These are phyloP conservation scores for Pogonocichla stellata DNA, from an alignment of 2,113 vertebrate species.

Conservation along the genomic window DNA sequence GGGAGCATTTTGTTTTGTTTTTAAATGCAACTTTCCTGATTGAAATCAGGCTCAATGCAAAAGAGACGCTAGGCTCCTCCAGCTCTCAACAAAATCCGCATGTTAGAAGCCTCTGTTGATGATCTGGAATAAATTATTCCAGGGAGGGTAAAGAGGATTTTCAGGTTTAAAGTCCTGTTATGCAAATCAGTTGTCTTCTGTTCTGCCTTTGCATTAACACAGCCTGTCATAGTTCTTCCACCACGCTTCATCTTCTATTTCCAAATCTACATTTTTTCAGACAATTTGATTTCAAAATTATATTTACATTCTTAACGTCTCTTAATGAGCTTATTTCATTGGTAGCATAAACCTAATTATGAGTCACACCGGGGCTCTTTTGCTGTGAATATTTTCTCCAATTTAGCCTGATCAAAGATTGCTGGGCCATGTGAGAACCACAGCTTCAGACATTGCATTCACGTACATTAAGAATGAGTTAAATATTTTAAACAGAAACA, in stretches of 20 bases:
- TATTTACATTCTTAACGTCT: conserved; percentile 55
- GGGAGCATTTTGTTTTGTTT: not conserved
- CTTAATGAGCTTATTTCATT: conserved; percentile 68
- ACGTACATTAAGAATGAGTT: not conserved
- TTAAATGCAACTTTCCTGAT: not conserved
- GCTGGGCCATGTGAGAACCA: not conserved
- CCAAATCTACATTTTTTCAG: conserved; percentile 57
- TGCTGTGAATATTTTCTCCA: conserved; percentile 38
- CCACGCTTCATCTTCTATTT: conserved; percentile 37
- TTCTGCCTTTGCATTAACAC: conserved; percentile 35
- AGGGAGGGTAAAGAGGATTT: conserved; percentile 50
- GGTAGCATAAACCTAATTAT: conserved; percentile 56
- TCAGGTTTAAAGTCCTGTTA: conserved; percentile 58
- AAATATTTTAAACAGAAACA: not conserved
- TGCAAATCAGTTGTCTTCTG: conserved; percentile 42
- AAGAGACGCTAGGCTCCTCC: not conserved
- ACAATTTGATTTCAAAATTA: conserved; percentile 66
- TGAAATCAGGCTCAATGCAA: not conserved
- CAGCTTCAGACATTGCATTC: not conserved
- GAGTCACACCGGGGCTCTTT: conserved; percentile 53
- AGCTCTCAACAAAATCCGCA: not conserved
- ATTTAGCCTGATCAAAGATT: conserved; percentile 40
- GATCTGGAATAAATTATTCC: conserved; percentile 34
- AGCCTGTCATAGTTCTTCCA: not conserved
- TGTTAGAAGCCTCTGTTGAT: conserved; percentile 2